These are phyloP conservation scores for Penaeus monodon DNA, from an alignment of 2,888 invertebrate species.

Conservation along the genomic window DNA sequence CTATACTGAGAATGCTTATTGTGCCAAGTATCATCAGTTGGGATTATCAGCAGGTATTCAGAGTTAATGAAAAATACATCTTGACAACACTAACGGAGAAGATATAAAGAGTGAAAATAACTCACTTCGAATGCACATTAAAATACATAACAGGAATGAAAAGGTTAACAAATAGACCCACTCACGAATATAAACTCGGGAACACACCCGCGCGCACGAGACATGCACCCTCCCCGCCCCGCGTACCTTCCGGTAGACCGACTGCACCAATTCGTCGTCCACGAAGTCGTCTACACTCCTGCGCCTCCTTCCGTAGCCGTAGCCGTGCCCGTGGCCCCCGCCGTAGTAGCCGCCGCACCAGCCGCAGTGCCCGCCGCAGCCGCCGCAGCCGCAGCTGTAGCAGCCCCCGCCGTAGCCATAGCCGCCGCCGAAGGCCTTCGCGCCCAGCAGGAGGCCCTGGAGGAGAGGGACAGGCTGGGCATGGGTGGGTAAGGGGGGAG, in stretches of 20 bases:
- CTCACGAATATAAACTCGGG: too few relatives aligned
- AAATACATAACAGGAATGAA: too few relatives aligned
- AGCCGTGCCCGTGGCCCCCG: not conserved
- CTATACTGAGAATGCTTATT: too few relatives aligned
- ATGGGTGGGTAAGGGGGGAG: too few relatives aligned
- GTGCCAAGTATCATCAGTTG: too few relatives aligned
- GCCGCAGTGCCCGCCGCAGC: slow-evolving; percentile 51
- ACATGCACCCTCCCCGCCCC: slow-evolving; percentile 1
- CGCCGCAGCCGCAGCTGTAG: slow-evolving; percentile 43
- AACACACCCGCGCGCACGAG: too few relatives aligned
- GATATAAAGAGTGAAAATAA: too few relatives aligned
- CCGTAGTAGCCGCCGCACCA: slow-evolving; percentile 41
- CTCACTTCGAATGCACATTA: too few relatives aligned
- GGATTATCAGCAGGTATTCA: too few relatives aligned
- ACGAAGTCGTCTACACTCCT: slow-evolving; percentile 28
- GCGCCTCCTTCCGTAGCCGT: slow-evolving; percentile 43
- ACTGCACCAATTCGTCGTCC: slow-evolving; percentile 34
- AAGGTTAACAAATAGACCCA: too few relatives aligned
- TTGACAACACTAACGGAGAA: too few relatives aligned
- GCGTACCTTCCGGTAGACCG: slow-evolving; percentile 38
- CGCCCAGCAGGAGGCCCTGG: slow-evolving; percentile 29
- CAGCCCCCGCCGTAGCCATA: slow-evolving; percentile 25
- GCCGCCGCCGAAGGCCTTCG: slow-evolving; percentile 25
- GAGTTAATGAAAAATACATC: too few relatives aligned
- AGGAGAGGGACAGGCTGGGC: not conserved